Evolutionary conservation across 2,113 vertebrate genomes (phyloP).

Genomic region (Cebus imitator): DNA sequence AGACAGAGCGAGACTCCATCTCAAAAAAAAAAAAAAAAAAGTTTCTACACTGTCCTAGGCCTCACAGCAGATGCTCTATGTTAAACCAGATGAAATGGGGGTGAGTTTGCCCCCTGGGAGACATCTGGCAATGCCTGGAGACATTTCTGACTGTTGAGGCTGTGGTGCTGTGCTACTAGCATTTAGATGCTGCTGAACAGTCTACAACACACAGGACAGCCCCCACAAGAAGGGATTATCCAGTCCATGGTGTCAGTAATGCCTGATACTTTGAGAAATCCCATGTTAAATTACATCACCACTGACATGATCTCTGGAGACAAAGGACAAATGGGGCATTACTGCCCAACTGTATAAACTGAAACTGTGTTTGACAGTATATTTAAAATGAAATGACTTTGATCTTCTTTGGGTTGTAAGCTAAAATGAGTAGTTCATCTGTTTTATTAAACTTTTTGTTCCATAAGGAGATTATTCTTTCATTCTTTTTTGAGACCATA

Average conservation of each 20-base stretch:
- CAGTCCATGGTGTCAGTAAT: not conserved
- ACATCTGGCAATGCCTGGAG: not conserved
- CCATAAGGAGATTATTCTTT: not conserved
- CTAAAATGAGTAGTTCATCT: not conserved
- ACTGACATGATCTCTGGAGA: not conserved
- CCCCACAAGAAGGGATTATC: not conserved
- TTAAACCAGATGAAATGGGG: not conserved
- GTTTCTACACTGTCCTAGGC: not conserved
- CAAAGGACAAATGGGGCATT: not conserved
- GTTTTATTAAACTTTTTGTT: not conserved
- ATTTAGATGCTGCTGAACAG: not conserved
- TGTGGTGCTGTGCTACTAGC: too few species aligned
- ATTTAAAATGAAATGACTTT: not conserved
- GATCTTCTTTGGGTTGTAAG: not conserved
- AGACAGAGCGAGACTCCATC: too few species aligned
- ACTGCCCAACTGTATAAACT: not conserved
- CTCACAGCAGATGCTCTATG: too few species aligned
- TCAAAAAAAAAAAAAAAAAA: not conserved
- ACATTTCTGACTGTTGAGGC: not conserved
- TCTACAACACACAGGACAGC: accelerated
- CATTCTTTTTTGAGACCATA: not conserved
- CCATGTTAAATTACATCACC: too few species aligned
- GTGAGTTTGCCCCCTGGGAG: not conserved
- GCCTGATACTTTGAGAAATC: not conserved
- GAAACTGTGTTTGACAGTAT: too few species aligned